These are phyloP conservation scores for Heteromormyrus szaboi DNA, from an alignment of 2,797 vertebrate genomes.

Conservation along the genomic window DNA sequence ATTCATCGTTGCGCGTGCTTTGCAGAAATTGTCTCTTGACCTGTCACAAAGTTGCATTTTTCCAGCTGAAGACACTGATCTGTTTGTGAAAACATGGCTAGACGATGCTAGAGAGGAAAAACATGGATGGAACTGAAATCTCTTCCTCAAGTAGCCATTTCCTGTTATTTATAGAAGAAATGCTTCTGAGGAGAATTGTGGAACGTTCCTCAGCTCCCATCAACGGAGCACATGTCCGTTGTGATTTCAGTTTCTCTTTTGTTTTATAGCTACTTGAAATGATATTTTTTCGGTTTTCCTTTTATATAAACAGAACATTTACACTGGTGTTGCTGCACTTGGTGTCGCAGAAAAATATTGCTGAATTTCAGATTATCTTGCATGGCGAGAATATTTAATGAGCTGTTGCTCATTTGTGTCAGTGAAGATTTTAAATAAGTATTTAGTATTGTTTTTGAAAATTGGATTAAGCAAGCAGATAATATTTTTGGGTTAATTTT, in stretches of 20 bases:
- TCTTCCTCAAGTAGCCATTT: conserved; percentile 19
- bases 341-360: neutral
- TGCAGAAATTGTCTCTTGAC: neutral
- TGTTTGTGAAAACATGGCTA: neutral
- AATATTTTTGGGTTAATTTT: conserved; percentile 26
- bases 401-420: conserved; percentile 25
- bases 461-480: conserved; percentile 9
- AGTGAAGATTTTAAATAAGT: conserved; percentile 34
- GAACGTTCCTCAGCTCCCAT: conserved; percentile 22
- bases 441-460: neutral
- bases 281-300: conserved; percentile 13
- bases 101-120: neutral
- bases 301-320: neutral
- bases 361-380: neutral
- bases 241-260: conserved; percentile 22
- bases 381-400: neutral
- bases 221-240: conserved; percentile 12
- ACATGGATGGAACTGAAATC: neutral
- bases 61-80: neutral
- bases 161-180: conserved; percentile 22
- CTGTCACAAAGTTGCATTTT: neutral
- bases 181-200: conserved; percentile 25
- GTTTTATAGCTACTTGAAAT: conserved; percentile 18
- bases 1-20: neutral
- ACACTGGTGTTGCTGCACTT: neutral